Percentiles rank a stretch among this genome's conserved stretches.
phyloP scores from a whole-genome alignment of 2,113 vertebrate genomes.

The Phalacrocorax pelagicus region DNA sequence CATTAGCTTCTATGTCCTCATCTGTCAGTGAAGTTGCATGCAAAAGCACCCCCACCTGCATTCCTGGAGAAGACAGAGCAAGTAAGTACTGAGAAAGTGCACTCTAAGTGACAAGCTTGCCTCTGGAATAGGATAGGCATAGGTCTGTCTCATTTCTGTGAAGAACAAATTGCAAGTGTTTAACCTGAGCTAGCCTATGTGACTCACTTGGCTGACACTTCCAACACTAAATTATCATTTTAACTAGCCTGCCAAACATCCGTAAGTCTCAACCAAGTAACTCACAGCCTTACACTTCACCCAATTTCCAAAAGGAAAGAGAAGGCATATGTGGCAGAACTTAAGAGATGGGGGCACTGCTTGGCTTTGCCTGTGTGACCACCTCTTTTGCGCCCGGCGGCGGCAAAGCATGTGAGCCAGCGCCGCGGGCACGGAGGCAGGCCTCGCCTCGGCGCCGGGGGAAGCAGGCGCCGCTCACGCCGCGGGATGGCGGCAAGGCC shows the following conservation, averaged over 20 bases:
- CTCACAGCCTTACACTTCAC: not conserved
- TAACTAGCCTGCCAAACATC: not conserved
- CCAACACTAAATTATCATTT: not conserved
- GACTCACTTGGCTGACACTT: not conserved
- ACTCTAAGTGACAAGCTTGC: no score
- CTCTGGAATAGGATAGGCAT: fast-evolving
- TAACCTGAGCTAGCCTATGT: fast-evolving
- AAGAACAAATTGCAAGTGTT: fast-evolving
- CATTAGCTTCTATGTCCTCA: not conserved
- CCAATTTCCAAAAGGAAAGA: not conserved
- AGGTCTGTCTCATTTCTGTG: fast-evolving
- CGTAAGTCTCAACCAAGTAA: not conserved
- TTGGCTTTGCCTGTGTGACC: not conserved
- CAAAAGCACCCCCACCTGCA: not conserved
- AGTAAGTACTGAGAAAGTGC: fast-evolving
- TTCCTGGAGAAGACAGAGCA: not conserved
- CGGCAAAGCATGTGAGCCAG: fast-evolving
- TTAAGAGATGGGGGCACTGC: fast-evolving
- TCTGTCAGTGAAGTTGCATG: not conserved
- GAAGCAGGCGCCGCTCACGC: not conserved
- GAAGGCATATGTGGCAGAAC: not conserved
- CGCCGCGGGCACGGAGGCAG: fast-evolving
- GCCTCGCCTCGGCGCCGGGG: no score
- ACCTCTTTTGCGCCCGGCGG: fast-evolving
- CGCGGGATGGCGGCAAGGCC: no score